Percentiles rank a stretch among this genome's conserved stretches.
These are phyloP conservation scores for Pogonophryne albipinna DNA, from an alignment of 2,797 vertebrate species.

Conservation along the genomic window DNA sequence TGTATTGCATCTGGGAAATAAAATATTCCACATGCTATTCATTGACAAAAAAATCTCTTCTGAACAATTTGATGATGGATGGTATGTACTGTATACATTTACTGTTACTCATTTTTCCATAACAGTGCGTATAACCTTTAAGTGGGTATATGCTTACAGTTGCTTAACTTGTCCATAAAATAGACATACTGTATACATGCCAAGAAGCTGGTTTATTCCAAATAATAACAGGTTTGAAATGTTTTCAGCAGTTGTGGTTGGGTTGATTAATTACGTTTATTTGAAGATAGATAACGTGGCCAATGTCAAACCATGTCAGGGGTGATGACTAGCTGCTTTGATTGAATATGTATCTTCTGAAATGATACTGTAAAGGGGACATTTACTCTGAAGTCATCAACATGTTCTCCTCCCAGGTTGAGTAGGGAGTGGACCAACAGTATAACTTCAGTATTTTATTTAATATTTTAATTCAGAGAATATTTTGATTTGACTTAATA, in stretches of 20 bases:
- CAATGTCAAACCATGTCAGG: neutral
- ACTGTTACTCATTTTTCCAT: neutral
- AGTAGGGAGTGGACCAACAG: neutral
- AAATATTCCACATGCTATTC: neutral
- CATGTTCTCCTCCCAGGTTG: neutral
- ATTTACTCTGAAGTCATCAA: slow-evolving; percentile 5
- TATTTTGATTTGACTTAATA: neutral
- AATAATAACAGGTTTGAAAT: slow-evolving; percentile 5
- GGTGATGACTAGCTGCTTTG: neutral
- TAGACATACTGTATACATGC: neutral
- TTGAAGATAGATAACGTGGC: neutral
- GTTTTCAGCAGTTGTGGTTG: slow-evolving; percentile 1
- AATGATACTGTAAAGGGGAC: slow-evolving; percentile 21
- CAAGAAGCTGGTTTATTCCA: neutral
- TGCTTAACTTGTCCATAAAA: neutral
- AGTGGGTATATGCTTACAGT: neutral
- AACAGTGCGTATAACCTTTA: too few species aligned
- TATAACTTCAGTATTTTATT: neutral
- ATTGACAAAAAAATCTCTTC: too few species aligned
- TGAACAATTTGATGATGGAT: neutral
- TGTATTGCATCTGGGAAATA: slow-evolving; percentile 3
- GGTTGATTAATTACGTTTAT: slow-evolving; percentile 9
- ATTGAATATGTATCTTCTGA: slow-evolving; percentile 8
- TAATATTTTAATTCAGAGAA: neutral
- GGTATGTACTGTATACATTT: neutral